These are phyloP conservation scores for Marisa cornuarietis DNA, from an alignment of 1,140 invertebrate genomes.

Conservation along the genomic window DNA sequence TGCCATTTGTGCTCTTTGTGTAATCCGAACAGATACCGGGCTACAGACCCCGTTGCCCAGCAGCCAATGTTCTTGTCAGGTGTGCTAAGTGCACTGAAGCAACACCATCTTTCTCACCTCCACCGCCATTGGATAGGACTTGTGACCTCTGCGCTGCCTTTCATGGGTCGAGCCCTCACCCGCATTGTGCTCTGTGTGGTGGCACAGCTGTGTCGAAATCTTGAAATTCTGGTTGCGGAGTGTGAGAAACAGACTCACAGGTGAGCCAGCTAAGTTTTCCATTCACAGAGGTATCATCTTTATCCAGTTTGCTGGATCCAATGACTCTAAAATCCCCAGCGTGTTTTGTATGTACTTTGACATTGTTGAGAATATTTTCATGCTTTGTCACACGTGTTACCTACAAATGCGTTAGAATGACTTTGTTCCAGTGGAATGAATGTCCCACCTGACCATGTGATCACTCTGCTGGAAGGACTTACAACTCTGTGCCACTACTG, in stretches of 20 bases:
- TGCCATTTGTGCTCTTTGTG: background rate
- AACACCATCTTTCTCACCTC: constrained; percentile 70
- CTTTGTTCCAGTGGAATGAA: constrained; percentile 19
- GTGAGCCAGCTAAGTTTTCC: constrained; percentile 14
- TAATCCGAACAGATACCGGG: constrained; percentile 36
- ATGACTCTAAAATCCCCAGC: background rate
- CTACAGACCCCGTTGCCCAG: constrained; percentile 56
- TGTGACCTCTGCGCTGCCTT: constrained; percentile 80
- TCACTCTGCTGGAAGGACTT: constrained; percentile 82
- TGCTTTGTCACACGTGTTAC: background rate
- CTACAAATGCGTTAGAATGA: too few relatives aligned
- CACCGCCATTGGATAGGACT: constrained; percentile 82
- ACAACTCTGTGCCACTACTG: constrained; percentile 88
- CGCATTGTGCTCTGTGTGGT: constrained; percentile 82
- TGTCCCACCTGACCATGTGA: constrained; percentile 80
- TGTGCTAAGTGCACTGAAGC: constrained; percentile 79
- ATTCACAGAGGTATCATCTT: background rate
- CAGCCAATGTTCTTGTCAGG: constrained; percentile 89
- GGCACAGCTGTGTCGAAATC: constrained; percentile 84
- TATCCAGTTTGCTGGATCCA: background rate
- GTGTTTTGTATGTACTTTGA: too few relatives aligned
- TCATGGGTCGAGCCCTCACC: constrained; percentile 78
- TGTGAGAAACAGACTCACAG: constrained; percentile 40
- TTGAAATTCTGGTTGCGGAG: constrained; percentile 72
- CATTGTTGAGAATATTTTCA: background rate